A percentile compares a stretch with the other conserved stretches of the same genome.
phyloP scores from a whole-genome alignment of 2,888 invertebrate species.

The Nephrotoma appendiculata region DNA sequence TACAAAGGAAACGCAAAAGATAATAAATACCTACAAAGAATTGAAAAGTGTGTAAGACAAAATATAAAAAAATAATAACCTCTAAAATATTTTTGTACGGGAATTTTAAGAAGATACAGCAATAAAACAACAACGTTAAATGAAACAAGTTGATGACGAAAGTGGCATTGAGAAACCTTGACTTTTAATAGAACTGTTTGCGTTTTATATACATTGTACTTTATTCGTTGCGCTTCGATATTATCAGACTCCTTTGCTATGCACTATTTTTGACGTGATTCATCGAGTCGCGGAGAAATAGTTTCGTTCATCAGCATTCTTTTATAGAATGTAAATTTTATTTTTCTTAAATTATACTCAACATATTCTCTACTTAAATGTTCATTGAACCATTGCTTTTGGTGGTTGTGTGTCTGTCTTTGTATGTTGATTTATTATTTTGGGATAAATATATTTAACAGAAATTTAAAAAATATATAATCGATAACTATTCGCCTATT shows the following conservation, averaged over 20 bases:
- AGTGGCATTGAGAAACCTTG: neutral
- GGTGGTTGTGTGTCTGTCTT: neutral
- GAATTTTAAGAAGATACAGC: neutral
- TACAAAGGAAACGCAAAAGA: no score
- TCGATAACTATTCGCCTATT: neutral
- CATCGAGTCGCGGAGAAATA: neutral
- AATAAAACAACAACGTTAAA: neutral
- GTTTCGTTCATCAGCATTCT: neutral
- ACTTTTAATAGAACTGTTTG: neutral
- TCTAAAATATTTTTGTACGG: neutral
- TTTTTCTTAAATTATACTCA: neutral
- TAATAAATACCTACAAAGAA: no score
- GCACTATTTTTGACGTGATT: neutral
- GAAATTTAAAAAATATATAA: neutral
- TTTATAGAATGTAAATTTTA: neutral
- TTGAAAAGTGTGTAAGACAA: no score
- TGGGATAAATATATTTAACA: neutral
- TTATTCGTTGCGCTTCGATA: neutral
- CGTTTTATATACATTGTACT: neutral
- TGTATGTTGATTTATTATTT: neutral
- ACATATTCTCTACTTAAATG: neutral
- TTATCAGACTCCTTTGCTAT: neutral
- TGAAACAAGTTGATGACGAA: neutral
- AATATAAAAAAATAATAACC: no score
- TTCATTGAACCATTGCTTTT: neutral